Conservation (phyloP, 2,797 vertebrate species). For the Nothura maculosa region DNA sequence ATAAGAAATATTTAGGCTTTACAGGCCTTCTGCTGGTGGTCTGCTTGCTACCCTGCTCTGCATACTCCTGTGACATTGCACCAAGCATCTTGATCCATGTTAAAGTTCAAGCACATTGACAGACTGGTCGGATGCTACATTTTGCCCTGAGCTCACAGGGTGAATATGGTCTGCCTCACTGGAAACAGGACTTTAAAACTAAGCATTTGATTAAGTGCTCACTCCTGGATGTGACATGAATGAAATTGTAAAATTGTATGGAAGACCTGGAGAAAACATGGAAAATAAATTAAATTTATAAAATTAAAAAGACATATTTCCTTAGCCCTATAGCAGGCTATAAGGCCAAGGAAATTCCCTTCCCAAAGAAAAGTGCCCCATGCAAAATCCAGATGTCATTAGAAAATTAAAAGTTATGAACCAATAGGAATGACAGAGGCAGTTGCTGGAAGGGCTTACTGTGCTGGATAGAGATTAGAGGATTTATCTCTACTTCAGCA, state of each 20-base stretch:
- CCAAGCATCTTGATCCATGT: not conserved
- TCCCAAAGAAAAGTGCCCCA: not conserved
- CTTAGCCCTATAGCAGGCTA: not conserved
- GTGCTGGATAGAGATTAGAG: conserved; percentile 62
- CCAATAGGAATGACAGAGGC: conserved; percentile 22
- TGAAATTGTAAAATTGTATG: not conserved
- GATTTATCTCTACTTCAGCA: conserved; percentile 58
- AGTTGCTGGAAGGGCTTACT: conserved; percentile 59
- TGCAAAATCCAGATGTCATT: conserved; percentile 34
- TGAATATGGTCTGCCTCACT: not conserved
- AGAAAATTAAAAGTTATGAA: conserved; percentile 59
- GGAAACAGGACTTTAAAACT: not conserved
- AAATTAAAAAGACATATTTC: not conserved
- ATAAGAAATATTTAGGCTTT: not conserved
- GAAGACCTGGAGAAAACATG: not conserved
- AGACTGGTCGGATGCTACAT: not conserved
- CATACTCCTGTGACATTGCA: not conserved
- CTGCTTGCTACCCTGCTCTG: not conserved
- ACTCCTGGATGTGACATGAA: not conserved
- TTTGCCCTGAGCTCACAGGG: not conserved
- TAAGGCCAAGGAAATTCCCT: not conserved
- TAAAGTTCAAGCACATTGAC: conserved; percentile 1
- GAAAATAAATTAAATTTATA: not conserved
- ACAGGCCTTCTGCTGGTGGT: not conserved
- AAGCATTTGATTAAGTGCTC: not conserved